Evolutionary conservation across 2,888 invertebrate genomes (phyloP).

Genomic region (Dermolepida albohirtum): DNA sequence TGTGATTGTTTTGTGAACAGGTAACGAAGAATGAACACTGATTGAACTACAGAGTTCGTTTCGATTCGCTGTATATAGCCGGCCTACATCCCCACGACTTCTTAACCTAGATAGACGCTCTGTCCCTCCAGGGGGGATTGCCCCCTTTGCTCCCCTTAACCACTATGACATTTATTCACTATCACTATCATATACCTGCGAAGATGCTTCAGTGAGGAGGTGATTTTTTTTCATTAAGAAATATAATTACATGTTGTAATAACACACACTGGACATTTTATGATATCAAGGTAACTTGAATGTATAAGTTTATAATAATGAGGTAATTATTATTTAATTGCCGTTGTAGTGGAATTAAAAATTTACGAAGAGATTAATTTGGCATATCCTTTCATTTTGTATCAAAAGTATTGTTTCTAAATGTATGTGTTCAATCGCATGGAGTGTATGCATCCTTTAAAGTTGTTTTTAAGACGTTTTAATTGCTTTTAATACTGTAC

Average conservation of each 20-base stretch:
- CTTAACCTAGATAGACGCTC: slow-evolving; percentile 59
- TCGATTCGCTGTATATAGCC: slow-evolving; percentile 61
- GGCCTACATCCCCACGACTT: slow-evolving; percentile 65
- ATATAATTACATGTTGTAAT: slow-evolving; percentile 48
- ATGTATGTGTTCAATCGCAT: too few species aligned
- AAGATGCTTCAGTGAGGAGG: slow-evolving; percentile 45
- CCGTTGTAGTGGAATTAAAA: too few species aligned
- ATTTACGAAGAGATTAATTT: too few species aligned
- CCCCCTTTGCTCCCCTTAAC: slow-evolving; percentile 44
- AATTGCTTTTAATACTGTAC: too few species aligned
- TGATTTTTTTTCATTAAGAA: slow-evolving; percentile 49
- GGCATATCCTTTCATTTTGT: too few species aligned
- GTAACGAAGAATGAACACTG: slow-evolving; percentile 56
- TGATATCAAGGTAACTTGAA: slow-evolving; percentile 7
- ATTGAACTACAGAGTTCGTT: slow-evolving; percentile 47
- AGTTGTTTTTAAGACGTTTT: too few species aligned
- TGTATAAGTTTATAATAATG: too few species aligned
- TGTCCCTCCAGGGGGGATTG: slow-evolving; percentile 47
- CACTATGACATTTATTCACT: slow-evolving; percentile 56
- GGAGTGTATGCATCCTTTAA: too few species aligned
- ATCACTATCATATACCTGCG: slow-evolving; percentile 52
- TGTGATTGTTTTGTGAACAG: slow-evolving; percentile 51
- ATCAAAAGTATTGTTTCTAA: too few species aligned
- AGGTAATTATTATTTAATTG: too few species aligned
- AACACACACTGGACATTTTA: background rate